These are phyloP conservation scores for Chroicocephalus ridibundus DNA, from an alignment of 2,113 vertebrate genomes.

Conservation along the genomic window DNA sequence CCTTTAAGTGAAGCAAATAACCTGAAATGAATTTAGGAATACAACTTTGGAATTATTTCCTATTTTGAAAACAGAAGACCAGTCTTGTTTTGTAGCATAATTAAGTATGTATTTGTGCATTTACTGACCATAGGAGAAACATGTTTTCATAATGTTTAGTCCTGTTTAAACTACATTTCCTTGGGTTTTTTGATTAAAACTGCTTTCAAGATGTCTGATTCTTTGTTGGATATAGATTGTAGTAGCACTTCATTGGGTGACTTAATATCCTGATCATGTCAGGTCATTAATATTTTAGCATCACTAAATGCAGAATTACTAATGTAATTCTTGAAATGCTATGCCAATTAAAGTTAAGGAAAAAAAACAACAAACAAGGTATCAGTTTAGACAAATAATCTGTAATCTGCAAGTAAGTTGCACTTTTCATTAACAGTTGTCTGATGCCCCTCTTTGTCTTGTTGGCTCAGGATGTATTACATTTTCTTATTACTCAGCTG, in stretches of 20 bases:
- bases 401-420: not conserved
- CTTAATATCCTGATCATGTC: not conserved
- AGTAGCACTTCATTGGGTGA: not conserved
- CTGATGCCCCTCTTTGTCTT: not conserved
- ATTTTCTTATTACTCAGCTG: slow-evolving; percentile 2
- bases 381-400: not conserved
- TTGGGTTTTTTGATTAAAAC: not conserved
- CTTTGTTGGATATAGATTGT: not conserved
- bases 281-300: not conserved
- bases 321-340: not conserved
- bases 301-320: not conserved
- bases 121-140: not conserved
- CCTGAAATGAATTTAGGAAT: not conserved
- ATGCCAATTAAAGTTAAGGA: not conserved
- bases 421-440: not conserved
- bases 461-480: not conserved
- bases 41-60: not conserved
- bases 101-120: not conserved
- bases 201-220: not conserved
- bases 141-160: not conserved
- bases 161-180: not conserved
- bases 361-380: too few relatives aligned
- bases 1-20: not conserved
- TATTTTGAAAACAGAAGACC: not conserved
- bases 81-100: not conserved